phyloP scores from a whole-genome alignment of 2,888 invertebrate species.

The Ennomos quercinarius region DNA sequence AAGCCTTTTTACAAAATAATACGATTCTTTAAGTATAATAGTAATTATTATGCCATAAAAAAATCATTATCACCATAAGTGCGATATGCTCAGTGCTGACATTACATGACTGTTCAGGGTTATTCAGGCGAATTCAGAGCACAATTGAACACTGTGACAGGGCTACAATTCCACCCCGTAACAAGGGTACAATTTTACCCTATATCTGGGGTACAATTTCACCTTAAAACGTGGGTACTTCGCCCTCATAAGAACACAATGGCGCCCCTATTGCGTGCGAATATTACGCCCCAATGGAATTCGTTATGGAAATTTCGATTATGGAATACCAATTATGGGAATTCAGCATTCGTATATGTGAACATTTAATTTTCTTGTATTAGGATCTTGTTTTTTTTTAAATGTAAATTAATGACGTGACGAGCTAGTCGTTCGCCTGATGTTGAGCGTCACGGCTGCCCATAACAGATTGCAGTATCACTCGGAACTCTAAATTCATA shows the following conservation, averaged over 20 bases:
- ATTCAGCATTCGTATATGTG: conserved; percentile 23
- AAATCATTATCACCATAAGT: too few species aligned
- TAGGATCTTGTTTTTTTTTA: neutral
- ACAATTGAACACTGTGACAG: conserved; percentile 31
- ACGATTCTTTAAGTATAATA: too few species aligned
- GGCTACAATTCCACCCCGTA: conserved; percentile 25
- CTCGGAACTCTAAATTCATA: too few species aligned
- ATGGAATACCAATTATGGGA: conserved; percentile 43
- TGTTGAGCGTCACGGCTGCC: too few species aligned
- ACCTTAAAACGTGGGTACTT: conserved; percentile 15
- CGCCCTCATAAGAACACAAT: conserved; percentile 36
- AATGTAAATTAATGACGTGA: too few species aligned
- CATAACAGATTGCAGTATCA: too few species aligned
- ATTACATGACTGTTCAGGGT: conserved; percentile 5
- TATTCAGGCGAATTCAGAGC: conserved; percentile 29
- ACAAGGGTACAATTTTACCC: conserved; percentile 19
- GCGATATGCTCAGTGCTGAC: too few species aligned
- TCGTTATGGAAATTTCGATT: conserved; percentile 41
- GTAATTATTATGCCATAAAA: too few species aligned
- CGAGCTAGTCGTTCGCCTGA: too few species aligned
- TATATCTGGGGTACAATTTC: conserved; percentile 9
- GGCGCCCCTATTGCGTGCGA: conserved; percentile 38
- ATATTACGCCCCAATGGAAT: conserved; percentile 36
- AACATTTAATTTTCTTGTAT: too few species aligned
- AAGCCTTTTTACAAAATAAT: too few species aligned